These are phyloP conservation scores for Alligator mississippiensis DNA, from an alignment of 2,113 vertebrate species.

Conservation along the genomic window DNA sequence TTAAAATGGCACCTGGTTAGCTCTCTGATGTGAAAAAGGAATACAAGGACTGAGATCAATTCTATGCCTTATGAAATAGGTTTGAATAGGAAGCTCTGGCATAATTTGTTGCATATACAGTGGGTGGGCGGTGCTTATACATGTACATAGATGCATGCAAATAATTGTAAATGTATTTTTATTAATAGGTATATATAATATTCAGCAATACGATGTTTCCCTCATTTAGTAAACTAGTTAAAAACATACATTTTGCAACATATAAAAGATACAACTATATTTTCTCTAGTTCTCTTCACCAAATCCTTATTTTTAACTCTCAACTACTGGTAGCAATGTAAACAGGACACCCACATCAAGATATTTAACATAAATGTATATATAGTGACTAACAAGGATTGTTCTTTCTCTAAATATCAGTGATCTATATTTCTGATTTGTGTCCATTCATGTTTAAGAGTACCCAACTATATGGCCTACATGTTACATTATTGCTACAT, in stretches of 20 bases:
- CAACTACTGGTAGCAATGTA: background rate
- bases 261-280: background rate
- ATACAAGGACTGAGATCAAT: background rate
- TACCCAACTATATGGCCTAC: background rate
- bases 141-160: background rate
- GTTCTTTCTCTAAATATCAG: background rate
- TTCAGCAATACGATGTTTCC: background rate
- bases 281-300: background rate
- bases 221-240: background rate
- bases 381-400: background rate
- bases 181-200: background rate
- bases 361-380: background rate
- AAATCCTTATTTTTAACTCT: background rate
- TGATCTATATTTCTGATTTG: background rate
- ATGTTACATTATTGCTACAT: background rate
- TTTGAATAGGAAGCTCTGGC: background rate
- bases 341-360: background rate
- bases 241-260: background rate
- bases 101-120: background rate
- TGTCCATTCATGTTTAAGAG: background rate
- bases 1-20: background rate
- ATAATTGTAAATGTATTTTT: background rate
- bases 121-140: background rate
- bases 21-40: background rate
- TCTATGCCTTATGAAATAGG: accelerated